Percentiles rank a stretch among this genome's conserved stretches.
These are phyloP conservation scores for Eremobia ochroleuca DNA, from an alignment of 2,888 invertebrate species.

Conservation along the genomic window DNA sequence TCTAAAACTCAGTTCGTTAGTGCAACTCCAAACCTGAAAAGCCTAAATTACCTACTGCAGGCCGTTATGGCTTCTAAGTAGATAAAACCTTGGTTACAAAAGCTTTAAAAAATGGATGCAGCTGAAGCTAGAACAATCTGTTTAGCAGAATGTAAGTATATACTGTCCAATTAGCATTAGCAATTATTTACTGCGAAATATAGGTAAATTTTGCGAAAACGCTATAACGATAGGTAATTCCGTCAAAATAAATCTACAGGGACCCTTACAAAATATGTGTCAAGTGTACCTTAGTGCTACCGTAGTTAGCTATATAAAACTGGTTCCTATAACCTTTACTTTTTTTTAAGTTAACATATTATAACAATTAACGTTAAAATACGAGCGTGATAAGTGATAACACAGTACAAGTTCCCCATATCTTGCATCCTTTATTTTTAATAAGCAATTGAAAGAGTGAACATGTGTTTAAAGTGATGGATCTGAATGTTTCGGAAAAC, in stretches of 20 bases:
- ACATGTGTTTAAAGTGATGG: neutral
- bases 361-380: constrained; percentile 34
- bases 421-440: constrained; percentile 17
- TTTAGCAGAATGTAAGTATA: neutral
- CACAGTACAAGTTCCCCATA: constrained; percentile 37
- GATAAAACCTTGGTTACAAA: neutral
- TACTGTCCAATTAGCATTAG: too few relatives aligned
- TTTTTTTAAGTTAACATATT: constrained; percentile 39
- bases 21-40: neutral
- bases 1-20: neutral
- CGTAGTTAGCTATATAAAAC: constrained; percentile 20
- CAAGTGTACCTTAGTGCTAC: constrained; percentile 15
- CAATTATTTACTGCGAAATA: neutral
- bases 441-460: neutral
- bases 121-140: neutral
- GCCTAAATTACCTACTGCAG: neutral
- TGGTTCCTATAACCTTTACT: constrained; percentile 27
- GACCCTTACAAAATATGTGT: constrained; percentile 45
- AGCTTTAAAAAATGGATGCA: neutral
- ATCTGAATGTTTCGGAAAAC: neutral
- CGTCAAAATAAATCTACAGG: constrained; percentile 15
- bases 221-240: neutral
- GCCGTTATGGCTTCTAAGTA: neutral
- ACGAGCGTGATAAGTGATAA: constrained; percentile 28
- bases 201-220: neutral